These are phyloP conservation scores for Formica aserva DNA, from an alignment of 2,888 invertebrate genomes.

Conservation along the genomic window DNA sequence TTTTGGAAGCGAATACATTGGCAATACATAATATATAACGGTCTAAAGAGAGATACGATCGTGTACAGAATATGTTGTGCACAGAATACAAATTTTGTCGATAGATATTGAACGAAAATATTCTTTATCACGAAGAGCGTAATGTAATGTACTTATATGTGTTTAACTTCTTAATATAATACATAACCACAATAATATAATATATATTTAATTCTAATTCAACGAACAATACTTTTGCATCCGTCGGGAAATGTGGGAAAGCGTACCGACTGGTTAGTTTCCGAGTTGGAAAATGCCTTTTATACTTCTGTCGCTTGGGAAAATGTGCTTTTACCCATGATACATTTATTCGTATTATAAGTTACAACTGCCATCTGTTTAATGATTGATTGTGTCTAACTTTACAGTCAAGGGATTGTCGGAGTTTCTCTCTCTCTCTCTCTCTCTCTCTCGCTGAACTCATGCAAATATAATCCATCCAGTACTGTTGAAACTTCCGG, in stretches of 20 bases:
- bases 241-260: background rate
- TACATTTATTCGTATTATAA: conserved; percentile 32
- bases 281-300: conserved; percentile 10
- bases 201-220: conserved; percentile 15
- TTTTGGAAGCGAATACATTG: background rate
- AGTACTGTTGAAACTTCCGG: background rate
- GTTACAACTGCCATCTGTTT: conserved; percentile 30
- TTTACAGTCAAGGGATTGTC: background rate
- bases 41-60: background rate
- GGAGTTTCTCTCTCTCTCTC: background rate
- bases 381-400: conserved; percentile 37
- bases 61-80: background rate
- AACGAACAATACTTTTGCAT: background rate
- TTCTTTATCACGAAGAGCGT: background rate
- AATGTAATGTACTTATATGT: background rate
- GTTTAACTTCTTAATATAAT: background rate
- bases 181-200: background rate
- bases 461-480: background rate
- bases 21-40: conserved; percentile 3
- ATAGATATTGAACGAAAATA: background rate
- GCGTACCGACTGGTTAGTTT: background rate
- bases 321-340: conserved; percentile 23
- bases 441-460: background rate
- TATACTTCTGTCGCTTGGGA: conserved; percentile 6
- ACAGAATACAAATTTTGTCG: background rate